These are phyloP conservation scores for Lycocerus yunnanus DNA, from an alignment of 2,888 invertebrate genomes.

Conservation along the genomic window DNA sequence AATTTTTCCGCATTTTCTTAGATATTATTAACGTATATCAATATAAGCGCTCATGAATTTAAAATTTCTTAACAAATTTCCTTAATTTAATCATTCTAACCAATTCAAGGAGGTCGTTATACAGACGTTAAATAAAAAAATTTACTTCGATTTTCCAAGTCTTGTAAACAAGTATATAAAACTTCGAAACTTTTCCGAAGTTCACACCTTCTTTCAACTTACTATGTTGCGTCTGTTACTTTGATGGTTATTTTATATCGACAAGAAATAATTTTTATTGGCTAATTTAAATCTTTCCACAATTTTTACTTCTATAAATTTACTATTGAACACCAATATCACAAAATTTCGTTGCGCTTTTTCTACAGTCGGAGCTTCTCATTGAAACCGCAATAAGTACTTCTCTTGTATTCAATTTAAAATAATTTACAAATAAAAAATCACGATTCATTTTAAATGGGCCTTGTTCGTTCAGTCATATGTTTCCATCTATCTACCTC, in stretches of 20 bases:
- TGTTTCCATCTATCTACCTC: conserved; percentile 12
- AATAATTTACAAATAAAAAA: neutral
- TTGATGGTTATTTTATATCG: neutral
- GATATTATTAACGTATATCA: neutral
- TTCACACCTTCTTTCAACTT: conserved; percentile 18
- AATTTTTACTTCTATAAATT: neutral
- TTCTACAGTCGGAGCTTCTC: neutral
- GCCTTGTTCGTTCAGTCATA: conserved; percentile 7
- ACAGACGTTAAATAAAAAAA: conserved; percentile 6
- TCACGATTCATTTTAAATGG: neutral
- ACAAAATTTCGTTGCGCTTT: conserved; percentile 8
- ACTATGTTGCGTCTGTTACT: conserved; percentile 12
- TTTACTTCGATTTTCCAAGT: conserved; percentile 5
- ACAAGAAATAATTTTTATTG: conserved; percentile 5
- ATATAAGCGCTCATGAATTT: neutral
- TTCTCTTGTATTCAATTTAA: neutral
- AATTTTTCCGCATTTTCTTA: conserved; percentile 27
- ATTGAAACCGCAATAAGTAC: neutral
- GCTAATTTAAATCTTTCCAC: conserved; percentile 8
- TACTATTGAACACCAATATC: conserved; percentile 19
- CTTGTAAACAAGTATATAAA: conserved; percentile 21
- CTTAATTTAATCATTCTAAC: neutral
- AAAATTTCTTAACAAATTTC: neutral
- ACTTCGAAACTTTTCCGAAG: conserved; percentile 16
- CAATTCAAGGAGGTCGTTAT: conserved; percentile 1